These are phyloP conservation scores for Suncus etruscus DNA, from an alignment of 2,113 vertebrate species.

Conservation along the genomic window DNA sequence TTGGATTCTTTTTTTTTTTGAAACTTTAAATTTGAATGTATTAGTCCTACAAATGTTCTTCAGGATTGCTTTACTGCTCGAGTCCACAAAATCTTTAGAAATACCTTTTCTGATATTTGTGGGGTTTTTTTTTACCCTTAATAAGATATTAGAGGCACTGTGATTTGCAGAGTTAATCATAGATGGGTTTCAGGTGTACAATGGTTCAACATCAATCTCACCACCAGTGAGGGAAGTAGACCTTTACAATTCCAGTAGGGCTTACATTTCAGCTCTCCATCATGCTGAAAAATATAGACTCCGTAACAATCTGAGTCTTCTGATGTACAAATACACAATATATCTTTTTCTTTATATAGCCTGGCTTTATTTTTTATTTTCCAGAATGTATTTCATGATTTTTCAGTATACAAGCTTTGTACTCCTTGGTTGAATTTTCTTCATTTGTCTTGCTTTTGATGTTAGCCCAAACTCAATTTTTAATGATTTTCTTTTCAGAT, in stretches of 20 bases:
- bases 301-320: neutral
- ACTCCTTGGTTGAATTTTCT: neutral
- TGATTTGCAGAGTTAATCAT: neutral
- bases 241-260: neutral
- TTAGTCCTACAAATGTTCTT: too few species aligned
- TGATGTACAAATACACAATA: neutral
- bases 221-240: neutral
- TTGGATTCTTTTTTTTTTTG: neutral
- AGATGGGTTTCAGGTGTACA: too few species aligned
- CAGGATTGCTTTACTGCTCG: too few species aligned
- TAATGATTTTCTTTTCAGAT: neutral
- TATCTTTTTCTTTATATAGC: neutral
- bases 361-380: neutral
- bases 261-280: neutral
- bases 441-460: too few species aligned
- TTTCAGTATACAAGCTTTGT: neutral
- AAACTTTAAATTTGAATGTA: too few species aligned
- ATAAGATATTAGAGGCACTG: too few species aligned
- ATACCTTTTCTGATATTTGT: too few species aligned
- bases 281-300: neutral
- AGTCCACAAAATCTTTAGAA: too few species aligned
- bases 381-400: neutral
- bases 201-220: too few species aligned
- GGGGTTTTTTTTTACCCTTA: too few species aligned
- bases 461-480: neutral